Evolutionary conservation across 2,888 invertebrate species (phyloP).

Genomic region (Rhagophthalmus giganteus): DNA sequence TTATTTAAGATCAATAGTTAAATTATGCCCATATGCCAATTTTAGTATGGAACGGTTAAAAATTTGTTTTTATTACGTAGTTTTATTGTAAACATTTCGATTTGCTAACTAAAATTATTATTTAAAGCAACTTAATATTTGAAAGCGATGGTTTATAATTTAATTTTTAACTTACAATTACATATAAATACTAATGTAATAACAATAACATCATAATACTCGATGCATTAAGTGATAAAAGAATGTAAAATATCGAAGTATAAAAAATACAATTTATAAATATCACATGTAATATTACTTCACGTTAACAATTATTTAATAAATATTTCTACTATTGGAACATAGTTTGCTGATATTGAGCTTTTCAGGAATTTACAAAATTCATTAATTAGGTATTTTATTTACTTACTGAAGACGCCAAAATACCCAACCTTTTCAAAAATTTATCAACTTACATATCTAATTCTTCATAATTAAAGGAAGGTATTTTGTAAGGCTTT

Average conservation of each 20-base stretch:
- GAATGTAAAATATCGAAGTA: conserved; percentile 13
- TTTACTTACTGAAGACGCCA: too few relatives aligned
- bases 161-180: background rate
- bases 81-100: too few relatives aligned
- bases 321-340: conserved; percentile 12
- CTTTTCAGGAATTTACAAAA: conserved; percentile 9
- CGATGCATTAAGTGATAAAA: conserved; percentile 18
- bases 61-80: too few relatives aligned
- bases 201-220: conserved; percentile 22
- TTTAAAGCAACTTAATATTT: background rate
- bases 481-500: conserved; percentile 32
- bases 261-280: conserved; percentile 24
- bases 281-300: conserved; percentile 15
- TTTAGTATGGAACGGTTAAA: too few relatives aligned
- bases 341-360: conserved; percentile 8
- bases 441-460: conserved; percentile 9
- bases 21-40: too few relatives aligned
- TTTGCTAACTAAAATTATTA: too few relatives aligned
- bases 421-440: too few relatives aligned
- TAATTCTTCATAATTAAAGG: conserved; percentile 31
- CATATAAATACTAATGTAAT: background rate
- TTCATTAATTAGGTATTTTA: too few relatives aligned
- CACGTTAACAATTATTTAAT: background rate
- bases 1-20: too few relatives aligned
- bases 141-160: background rate